phyloP scores from a whole-genome alignment of 30 jellyfish, hydroid and myxozoan species.

The Phacellophora camtschatica region DNA sequence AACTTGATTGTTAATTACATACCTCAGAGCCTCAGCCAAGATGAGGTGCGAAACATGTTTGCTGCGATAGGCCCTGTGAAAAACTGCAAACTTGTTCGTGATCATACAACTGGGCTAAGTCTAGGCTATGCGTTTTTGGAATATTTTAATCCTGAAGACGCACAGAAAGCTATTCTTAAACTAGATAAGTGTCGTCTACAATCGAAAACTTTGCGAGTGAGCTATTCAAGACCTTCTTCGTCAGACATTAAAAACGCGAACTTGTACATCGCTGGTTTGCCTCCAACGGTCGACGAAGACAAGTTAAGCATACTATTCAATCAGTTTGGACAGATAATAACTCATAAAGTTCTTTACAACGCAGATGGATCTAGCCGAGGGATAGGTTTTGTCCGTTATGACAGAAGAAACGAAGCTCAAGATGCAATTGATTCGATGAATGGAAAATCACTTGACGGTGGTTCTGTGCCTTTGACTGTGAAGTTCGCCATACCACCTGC shows the following conservation, averaged over 20 bases:
- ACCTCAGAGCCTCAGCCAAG: constrained; percentile 89
- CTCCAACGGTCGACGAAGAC: constrained; percentile 84
- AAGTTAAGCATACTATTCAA: constrained; percentile 70
- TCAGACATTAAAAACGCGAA: constrained; percentile 95
- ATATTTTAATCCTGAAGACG: constrained; percentile 72
- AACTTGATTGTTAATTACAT: constrained; percentile 90
- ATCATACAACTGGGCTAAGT: constrained; percentile 84
- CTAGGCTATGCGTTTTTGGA: constrained; percentile 97
- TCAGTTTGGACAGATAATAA: constrained; percentile 88
- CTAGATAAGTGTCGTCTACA: constrained; percentile 84
- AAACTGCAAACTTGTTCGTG: constrained; percentile 91
- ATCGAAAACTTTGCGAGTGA: constrained; percentile 86
- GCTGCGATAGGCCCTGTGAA: constrained; percentile 90
- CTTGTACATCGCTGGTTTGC: constrained; percentile 93
- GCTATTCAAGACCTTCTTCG: constrained; percentile 97
- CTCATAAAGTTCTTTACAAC: constrained; percentile 86
- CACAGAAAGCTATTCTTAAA: constrained; percentile 83
- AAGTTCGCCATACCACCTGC: constrained; percentile 99
- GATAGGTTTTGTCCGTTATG: constrained; percentile 95
- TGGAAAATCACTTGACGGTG: constrained; percentile 83
- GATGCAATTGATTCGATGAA: constrained; percentile 88
- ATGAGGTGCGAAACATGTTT: constrained; percentile 80
- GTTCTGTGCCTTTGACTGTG: constrained; percentile 74
- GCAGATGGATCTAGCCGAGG: constrained; percentile 87
- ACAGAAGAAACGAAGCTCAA: constrained; percentile 90